Evolutionary conservation across 2,113 vertebrate species (phyloP).

Genomic region (Motacilla tschutschensis): DNA sequence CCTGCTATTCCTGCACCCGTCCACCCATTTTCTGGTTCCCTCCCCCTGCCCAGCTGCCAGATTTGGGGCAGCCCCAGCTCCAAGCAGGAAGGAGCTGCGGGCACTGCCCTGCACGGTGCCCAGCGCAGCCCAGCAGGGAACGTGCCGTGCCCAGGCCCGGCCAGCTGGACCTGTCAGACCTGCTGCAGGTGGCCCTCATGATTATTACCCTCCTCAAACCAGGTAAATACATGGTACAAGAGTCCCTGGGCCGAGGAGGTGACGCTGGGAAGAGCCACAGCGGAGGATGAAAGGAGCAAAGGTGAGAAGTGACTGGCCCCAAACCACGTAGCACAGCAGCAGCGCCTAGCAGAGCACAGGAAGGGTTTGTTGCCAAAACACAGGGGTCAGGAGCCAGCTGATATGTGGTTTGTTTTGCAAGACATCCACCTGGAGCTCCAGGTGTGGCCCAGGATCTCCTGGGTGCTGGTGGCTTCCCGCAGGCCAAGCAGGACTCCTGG

Average conservation of each 20-base stretch:
- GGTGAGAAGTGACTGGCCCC: background rate
- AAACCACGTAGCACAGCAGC: background rate
- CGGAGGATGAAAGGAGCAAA: conserved; percentile 10
- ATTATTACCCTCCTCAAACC: background rate
- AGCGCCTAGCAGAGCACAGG: fast-evolving
- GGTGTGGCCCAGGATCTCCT: background rate
- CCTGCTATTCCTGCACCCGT: background rate
- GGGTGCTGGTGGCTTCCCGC: background rate
- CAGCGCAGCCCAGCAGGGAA: background rate
- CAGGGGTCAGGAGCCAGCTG: background rate
- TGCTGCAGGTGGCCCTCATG: background rate
- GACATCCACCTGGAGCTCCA: background rate
- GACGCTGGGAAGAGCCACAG: background rate
- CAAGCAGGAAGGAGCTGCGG: fast-evolving
- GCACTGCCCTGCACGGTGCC: background rate
- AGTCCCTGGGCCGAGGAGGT: background rate
- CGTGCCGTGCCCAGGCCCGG: background rate
- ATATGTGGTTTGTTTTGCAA: background rate
- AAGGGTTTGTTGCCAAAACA: background rate
- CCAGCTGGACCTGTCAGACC: conserved; percentile 44
- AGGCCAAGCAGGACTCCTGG: background rate
- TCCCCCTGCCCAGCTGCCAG: background rate
- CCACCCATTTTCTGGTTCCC: background rate
- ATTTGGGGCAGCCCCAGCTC: background rate
- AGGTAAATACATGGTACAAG: background rate